Percentiles rank a stretch among this genome's conserved stretches.
These are phyloP conservation scores for Drosophila hydei DNA, from an alignment of 1,140 invertebrate genomes.

Conservation along the genomic window DNA sequence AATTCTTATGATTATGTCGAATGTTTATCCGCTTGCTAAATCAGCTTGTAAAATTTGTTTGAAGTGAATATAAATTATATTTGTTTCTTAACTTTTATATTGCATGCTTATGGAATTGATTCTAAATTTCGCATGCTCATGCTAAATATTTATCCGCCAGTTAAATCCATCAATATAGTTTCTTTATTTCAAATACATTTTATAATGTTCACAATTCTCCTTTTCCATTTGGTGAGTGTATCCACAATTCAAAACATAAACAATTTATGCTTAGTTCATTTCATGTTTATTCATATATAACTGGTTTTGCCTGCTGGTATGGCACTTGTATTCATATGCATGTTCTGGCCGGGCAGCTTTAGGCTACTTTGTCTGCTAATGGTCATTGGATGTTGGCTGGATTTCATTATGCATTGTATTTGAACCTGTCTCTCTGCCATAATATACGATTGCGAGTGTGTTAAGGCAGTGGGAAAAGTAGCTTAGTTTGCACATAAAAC, in stretches of 20 bases:
- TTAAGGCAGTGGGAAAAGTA: slow-evolving; percentile 61
- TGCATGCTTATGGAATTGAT: no score
- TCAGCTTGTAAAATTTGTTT: no score
- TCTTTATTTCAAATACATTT: no score
- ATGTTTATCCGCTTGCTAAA: background rate
- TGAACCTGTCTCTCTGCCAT: slow-evolving; percentile 3
- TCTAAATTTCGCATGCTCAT: no score
- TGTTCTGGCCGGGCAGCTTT: slow-evolving; percentile 49
- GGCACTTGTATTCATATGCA: slow-evolving; percentile 30
- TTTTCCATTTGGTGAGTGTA: slow-evolving; percentile 20
- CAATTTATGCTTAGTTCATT: slow-evolving; percentile 15
- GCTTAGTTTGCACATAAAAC: slow-evolving; percentile 68
- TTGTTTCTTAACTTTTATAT: no score
- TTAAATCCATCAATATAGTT: no score
- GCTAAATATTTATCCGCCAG: no score
- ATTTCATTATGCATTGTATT: slow-evolving; percentile 71
- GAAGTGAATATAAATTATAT: no score
- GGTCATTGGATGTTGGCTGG: slow-evolving; percentile 68
- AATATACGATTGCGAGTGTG: slow-evolving; percentile 33
- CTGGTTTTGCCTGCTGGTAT: slow-evolving; percentile 59
- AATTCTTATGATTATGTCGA: no score
- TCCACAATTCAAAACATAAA: background rate
- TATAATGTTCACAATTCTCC: no score
- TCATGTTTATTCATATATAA: slow-evolving; percentile 75
- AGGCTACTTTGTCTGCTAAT: slow-evolving; percentile 70